Evolutionary conservation across 2,113 vertebrate genomes (phyloP), one percentile per base, ranked within the genome.

Genomic region (Cricetomys ansorgei): DNA sequence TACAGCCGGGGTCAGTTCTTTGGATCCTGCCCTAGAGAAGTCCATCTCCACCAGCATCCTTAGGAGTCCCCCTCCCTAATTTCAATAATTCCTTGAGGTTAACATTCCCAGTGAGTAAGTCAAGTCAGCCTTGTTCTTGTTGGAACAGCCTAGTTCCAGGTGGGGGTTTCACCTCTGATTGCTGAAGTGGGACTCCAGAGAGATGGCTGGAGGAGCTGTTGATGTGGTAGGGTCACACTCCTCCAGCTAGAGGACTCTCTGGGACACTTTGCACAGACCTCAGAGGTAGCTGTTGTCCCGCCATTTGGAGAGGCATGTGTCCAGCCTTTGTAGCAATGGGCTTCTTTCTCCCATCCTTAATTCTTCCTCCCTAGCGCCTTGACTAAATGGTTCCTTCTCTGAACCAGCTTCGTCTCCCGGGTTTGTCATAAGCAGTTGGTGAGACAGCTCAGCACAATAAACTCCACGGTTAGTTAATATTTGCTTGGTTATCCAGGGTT

Each of bases 1-100:
- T 98, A 99, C 83, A 97, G 98, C 55, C 97, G 98, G 95, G 99
- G 99, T 99, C 98, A 97, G 89, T 84, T 65, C 27, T 70, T 67
- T 5, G 27, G 40, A 10, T 12, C 11, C 21, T 1, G 7, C n/a
- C 64, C 16, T 48, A 17, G 8, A 67, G 25, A 8, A 53, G 7
- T 43, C 21, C 55, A 5, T n/a, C 5, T 29, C 55, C 12, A 0
- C 43, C 55, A 27, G 8, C 1, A 45, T 77, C n/a, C 73, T 86
- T 9, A 7, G 11, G 84, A 13, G 55, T 15, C 23, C 62, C 12
- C 34, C 12, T 64, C 15, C 55, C 16, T n/a, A 31, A 0, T 88
- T 9, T 43, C 17, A 8, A 40, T 73, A 59, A 45, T 62, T 37
- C 5, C 37, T 21, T 48, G 11, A 69, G 55, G 25, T 62, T 57